phyloP scores from a whole-genome alignment of 2,888 invertebrate species.

The Zaprionus obscuricornis region DNA sequence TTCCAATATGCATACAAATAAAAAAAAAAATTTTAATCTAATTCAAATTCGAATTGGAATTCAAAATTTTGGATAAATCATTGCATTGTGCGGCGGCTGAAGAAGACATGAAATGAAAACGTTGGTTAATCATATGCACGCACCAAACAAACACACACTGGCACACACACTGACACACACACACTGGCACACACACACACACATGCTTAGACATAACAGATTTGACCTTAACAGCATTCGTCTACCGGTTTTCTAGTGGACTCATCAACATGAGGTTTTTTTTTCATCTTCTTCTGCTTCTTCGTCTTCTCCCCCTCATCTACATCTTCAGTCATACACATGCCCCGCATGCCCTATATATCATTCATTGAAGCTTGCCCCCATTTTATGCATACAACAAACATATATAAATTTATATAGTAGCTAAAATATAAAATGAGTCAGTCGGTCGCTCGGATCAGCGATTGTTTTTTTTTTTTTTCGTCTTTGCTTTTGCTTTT shows the following conservation, averaged over 20 bases:
- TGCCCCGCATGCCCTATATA: background rate
- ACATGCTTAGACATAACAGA: constrained; percentile 52
- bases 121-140: constrained; percentile 50
- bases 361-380: constrained; percentile 23
- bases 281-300: background rate
- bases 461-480: constrained; percentile 17
- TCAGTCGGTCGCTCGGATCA: constrained; percentile 72
- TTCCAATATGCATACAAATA: too few species aligned
- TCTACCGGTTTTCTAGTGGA: constrained; percentile 72
- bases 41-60: constrained; percentile 61
- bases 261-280: constrained; percentile 38
- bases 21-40: too few species aligned
- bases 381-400: constrained; percentile 51
- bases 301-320: background rate
- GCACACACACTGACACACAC: constrained; percentile 3
- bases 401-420: too few species aligned
- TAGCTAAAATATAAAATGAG: constrained; percentile 69
- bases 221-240: constrained; percentile 71
- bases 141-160: constrained; percentile 1
- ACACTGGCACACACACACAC: constrained; percentile 6
- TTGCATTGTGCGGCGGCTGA: constrained; percentile 2
- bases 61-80: constrained; percentile 47
- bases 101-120: too few species aligned
- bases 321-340: background rate
- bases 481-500: constrained; percentile 30